These are phyloP conservation scores for Turnix velox DNA, from an alignment of 2,113 vertebrate species.

Conservation along the genomic window DNA sequence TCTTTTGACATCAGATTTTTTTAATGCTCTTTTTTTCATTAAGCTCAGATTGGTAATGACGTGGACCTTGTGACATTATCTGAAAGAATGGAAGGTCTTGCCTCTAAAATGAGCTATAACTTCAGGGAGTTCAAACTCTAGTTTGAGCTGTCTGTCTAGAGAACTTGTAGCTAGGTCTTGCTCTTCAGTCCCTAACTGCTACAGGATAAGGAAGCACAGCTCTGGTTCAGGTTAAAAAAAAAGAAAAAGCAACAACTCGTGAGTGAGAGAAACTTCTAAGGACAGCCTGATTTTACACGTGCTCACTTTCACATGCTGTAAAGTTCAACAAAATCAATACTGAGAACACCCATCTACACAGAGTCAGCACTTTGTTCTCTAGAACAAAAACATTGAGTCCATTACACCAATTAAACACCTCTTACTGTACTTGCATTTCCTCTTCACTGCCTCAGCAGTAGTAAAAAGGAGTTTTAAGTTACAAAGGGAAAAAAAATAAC, in stretches of 20 bases:
- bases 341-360: background rate
- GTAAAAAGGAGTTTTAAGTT: background rate
- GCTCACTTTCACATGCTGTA: background rate
- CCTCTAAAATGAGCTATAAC: background rate
- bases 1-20: too few relatives aligned
- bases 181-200: background rate
- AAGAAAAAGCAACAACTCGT: background rate
- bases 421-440: background rate
- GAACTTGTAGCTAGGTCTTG: too few relatives aligned
- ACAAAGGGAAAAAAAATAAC: background rate
- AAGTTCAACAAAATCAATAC: background rate
- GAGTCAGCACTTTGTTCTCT: background rate
- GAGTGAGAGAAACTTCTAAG: background rate
- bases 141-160: background rate
- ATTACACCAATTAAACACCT: background rate
- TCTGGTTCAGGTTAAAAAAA: background rate
- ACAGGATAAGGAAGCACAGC: background rate
- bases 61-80: fast-evolving
- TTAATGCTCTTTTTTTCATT: background rate
- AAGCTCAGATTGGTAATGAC: background rate
- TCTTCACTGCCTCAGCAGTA: background rate
- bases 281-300: background rate
- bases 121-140: background rate
- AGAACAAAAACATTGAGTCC: background rate
- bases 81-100: background rate